These are phyloP conservation scores for Psococerastis gibbosa DNA, from an alignment of 2,888 invertebrate species.

Conservation along the genomic window DNA sequence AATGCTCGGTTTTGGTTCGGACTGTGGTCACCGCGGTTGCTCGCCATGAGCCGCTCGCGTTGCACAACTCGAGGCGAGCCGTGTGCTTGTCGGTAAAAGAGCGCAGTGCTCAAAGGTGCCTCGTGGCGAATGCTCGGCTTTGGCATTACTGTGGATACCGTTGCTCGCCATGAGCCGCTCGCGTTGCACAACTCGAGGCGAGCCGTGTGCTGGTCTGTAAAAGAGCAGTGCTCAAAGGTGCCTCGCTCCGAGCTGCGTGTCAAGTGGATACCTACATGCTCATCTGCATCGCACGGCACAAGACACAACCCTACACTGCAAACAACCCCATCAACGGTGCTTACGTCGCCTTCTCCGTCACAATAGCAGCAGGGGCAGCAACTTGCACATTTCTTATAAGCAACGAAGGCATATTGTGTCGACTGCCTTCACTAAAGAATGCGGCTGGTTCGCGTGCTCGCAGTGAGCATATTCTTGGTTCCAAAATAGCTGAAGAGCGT, in stretches of 20 bases:
- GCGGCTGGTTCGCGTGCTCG: no score
- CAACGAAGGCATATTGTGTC: slow-evolving; percentile 10
- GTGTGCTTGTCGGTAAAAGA: slow-evolving; percentile 13
- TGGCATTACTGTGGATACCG: slow-evolving; percentile 12
- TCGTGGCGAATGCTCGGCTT: slow-evolving; percentile 12
- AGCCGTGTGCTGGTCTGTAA: slow-evolving; percentile 14
- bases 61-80: slow-evolving; percentile 13
- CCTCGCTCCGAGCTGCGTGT: slow-evolving; percentile 9
- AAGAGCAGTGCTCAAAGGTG: slow-evolving; percentile 13
- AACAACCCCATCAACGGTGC: slow-evolving; percentile 11
- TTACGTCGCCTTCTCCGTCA: slow-evolving; percentile 13
- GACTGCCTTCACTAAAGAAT: no score
- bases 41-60: slow-evolving; percentile 12
- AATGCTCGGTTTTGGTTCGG: slow-evolving; percentile 12
- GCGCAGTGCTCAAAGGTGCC: slow-evolving; percentile 13
- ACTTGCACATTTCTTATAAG: slow-evolving; percentile 13
- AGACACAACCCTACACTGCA: slow-evolving; percentile 11
- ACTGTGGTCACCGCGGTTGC: slow-evolving; percentile 12
- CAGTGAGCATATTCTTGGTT: no score
- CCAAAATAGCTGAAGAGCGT: no score
- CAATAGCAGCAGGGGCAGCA: slow-evolving; percentile 13
- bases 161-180: slow-evolving; percentile 12
- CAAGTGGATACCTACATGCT: slow-evolving; percentile 12
- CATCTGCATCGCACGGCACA: slow-evolving; percentile 11
- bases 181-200: slow-evolving; percentile 12